phyloP scores from a whole-genome alignment of 2,797 vertebrate species.

The Microchirus variegatus region DNA sequence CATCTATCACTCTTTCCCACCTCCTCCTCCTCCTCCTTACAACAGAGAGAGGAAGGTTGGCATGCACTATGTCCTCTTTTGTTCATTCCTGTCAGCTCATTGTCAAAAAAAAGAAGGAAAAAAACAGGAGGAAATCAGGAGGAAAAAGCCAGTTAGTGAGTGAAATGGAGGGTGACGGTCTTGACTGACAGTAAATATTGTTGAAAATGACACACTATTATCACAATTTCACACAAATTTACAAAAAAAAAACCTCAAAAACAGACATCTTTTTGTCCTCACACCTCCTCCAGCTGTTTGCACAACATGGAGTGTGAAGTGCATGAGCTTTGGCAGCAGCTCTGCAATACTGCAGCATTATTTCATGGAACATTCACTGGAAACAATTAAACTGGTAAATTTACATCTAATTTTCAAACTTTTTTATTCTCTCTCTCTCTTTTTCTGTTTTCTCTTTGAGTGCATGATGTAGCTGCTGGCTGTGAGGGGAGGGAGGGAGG shows the following conservation, averaged over 20 bases:
- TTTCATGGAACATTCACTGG: conserved; percentile 21
- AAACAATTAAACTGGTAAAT: conserved; percentile 24
- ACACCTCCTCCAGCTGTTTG: background rate
- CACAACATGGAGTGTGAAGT: no score
- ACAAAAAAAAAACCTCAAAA: background rate
- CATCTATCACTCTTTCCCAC: conserved; percentile 46
- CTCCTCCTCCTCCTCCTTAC: conserved; percentile 37
- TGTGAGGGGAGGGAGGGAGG: conserved; percentile 16
- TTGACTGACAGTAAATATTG: conserved; percentile 36
- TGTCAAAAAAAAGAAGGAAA: conserved; percentile 41
- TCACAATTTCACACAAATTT: no score
- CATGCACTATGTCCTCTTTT: conserved; percentile 69
- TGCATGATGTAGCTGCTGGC: conserved; percentile 50
- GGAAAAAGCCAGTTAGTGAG: conserved; percentile 19
- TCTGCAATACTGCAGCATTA: conserved; percentile 1
- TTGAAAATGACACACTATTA: no score
- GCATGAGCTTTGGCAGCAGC: conserved; percentile 5
- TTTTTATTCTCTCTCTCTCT: conserved; percentile 10
- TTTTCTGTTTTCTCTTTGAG: background rate
- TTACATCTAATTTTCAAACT: conserved; percentile 50
- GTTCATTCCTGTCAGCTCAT: conserved; percentile 62
- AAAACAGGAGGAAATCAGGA: conserved; percentile 10
- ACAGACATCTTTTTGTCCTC: conserved; percentile 31
- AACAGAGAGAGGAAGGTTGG: conserved; percentile 62
- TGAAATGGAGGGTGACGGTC: conserved; percentile 22